Percentiles rank a stretch among this genome's conserved stretches.
Conservation (phyloP, 2,797 vertebrate species). For the Trichosurus vulpecula region DNA sequence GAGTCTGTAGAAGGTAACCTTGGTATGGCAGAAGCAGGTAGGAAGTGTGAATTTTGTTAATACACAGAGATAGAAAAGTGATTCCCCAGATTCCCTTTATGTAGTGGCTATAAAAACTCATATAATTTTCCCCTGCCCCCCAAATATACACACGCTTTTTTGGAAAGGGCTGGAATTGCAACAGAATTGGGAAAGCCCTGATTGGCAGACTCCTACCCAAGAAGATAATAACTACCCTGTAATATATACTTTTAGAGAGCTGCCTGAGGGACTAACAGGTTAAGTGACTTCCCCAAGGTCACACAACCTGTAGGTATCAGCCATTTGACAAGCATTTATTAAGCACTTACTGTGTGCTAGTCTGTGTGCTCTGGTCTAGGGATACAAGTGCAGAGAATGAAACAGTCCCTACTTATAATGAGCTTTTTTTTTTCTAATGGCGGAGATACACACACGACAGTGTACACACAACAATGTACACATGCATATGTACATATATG, state of each 20-base stretch:
- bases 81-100: background rate
- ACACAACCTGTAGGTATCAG: background rate
- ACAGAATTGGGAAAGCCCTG: background rate
- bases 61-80: background rate
- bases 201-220: background rate
- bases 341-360: background rate
- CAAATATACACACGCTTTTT: background rate
- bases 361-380: background rate
- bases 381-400: background rate
- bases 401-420: background rate
- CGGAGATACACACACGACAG: background rate
- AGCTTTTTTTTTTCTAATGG: background rate
- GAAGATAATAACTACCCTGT: background rate
- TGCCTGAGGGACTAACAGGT: background rate
- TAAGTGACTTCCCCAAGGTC: background rate
- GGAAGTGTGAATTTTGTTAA: background rate
- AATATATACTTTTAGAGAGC: background rate
- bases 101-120: background rate
- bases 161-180: background rate
- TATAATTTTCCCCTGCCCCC: background rate
- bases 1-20: background rate
- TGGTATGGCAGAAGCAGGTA: background rate
- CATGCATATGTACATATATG: background rate
- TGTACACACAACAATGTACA: background rate
- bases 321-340: background rate